phyloP scores from a whole-genome alignment of 2,888 invertebrate genomes.

The Glyphotaelius pellucidus region DNA sequence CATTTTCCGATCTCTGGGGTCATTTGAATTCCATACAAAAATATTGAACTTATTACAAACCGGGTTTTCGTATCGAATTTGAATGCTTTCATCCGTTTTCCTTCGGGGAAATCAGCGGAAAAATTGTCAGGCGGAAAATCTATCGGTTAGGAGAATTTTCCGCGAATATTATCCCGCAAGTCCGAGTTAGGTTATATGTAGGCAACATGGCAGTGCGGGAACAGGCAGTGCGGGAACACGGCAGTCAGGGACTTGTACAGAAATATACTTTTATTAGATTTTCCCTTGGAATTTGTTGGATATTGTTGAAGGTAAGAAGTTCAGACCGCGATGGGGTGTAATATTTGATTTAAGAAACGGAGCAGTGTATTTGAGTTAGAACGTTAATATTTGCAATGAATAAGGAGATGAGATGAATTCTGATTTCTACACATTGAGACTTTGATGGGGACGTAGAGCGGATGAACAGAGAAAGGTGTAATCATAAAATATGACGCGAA shows the following conservation, averaged over 20 bases:
- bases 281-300: not conserved
- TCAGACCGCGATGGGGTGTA: not conserved
- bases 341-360: not conserved
- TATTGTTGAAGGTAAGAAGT: not conserved
- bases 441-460: no score
- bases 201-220: no score
- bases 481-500: no score
- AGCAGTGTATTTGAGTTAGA: not conserved
- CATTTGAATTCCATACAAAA: conserved; percentile 17
- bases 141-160: conserved; percentile 41
- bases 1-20: not conserved
- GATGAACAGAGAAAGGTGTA: no score
- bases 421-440: no score
- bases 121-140: conserved; percentile 53
- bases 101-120: conserved; percentile 55
- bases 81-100: conserved; percentile 45
- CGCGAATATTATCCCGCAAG: conserved; percentile 17
- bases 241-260: not conserved
- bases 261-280: not conserved
- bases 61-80: conserved; percentile 27
- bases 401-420: no score
- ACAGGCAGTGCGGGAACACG: not conserved
- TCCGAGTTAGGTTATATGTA: not conserved
- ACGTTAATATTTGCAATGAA: not conserved
- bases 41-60: not conserved